Evolutionary conservation across 1,140 invertebrate genomes (phyloP).

Genomic region (Panagrolaimus sp.): DNA sequence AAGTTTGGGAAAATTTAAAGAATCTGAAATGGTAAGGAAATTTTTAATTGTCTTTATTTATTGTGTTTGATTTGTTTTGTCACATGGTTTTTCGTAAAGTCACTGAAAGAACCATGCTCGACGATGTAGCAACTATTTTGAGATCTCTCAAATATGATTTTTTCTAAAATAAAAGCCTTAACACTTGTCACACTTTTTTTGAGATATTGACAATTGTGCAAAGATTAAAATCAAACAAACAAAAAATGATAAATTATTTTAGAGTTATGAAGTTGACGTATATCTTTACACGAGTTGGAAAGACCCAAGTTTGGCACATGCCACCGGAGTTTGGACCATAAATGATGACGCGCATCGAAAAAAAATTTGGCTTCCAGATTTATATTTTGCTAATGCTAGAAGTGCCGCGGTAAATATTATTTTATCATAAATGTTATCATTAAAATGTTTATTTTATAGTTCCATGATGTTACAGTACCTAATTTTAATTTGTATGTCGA

Average conservation of each 20-base stretch:
- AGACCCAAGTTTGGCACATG: neutral
- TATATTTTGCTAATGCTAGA: constrained; percentile 3
- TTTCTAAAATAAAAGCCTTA: too few species aligned
- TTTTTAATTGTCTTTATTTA: too few species aligned
- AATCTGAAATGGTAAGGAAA: neutral
- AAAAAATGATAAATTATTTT: neutral
- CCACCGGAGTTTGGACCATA: neutral
- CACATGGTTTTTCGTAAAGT: too few species aligned
- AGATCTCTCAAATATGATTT: too few species aligned
- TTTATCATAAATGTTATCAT: neutral
- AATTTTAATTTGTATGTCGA: constrained; percentile 14
- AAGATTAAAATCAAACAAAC: too few species aligned
- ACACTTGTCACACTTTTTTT: too few species aligned
- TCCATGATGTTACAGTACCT: constrained; percentile 13
- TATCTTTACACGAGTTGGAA: constrained; percentile 15
- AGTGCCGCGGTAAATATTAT: neutral
- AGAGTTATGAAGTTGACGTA: constrained; percentile 9
- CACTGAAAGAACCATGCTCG: too few species aligned
- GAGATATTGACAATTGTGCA: too few species aligned
- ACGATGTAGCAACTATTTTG: too few species aligned
- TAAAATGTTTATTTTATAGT: neutral
- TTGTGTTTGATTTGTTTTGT: too few species aligned
- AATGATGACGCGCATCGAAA: neutral
- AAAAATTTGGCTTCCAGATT: constrained; percentile 13
- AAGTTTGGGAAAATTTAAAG: constrained; percentile 4